Percentiles rank a stretch among this genome's conserved stretches.
Evolutionary conservation across 2,113 vertebrate species (phyloP).

Genomic region (Lipophrys pholis): DNA sequence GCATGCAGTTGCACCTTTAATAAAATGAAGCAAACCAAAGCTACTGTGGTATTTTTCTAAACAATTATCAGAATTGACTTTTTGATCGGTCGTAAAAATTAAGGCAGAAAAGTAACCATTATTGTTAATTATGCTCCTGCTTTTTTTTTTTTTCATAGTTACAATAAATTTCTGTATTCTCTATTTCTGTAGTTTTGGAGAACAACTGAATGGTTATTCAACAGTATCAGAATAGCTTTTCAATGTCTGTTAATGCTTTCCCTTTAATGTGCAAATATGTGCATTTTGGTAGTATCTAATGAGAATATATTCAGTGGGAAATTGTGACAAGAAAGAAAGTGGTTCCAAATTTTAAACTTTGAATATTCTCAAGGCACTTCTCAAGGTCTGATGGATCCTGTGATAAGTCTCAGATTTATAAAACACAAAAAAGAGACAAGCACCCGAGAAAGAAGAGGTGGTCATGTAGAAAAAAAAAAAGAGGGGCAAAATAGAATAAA

Average conservation of each 20-base stretch:
- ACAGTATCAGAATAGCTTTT: not conserved
- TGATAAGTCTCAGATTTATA: constrained; percentile 6
- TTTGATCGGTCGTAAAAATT: constrained; percentile 21
- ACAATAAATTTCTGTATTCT: not conserved
- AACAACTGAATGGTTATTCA: not conserved
- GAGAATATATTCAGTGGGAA: not conserved
- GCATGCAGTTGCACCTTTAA: not conserved
- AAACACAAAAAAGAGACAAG: constrained; percentile 17
- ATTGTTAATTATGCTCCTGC: constrained; percentile 1
- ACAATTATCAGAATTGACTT: constrained; percentile 9
- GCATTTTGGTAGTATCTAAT: not conserved
- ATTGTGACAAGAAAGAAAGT: not conserved
- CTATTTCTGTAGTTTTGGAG: not conserved
- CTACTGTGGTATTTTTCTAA: not conserved
- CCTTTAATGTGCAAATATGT: not conserved
- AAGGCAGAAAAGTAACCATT: constrained; percentile 9
- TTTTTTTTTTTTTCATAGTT: no score
- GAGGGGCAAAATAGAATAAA: constrained; percentile 9
- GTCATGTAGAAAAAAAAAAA: constrained; percentile 23
- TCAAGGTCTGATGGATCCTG: constrained; percentile 4
- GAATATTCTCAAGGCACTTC: constrained; percentile 18
- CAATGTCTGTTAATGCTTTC: not conserved
- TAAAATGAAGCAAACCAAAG: not conserved
- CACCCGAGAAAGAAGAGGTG: constrained; percentile 25
- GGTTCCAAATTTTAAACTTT: not conserved